Evolutionary conservation across 2,797 vertebrate species (phyloP), one percentile per base, ranked within the genome.

Genomic region (Centropyge bicolor): DNA sequence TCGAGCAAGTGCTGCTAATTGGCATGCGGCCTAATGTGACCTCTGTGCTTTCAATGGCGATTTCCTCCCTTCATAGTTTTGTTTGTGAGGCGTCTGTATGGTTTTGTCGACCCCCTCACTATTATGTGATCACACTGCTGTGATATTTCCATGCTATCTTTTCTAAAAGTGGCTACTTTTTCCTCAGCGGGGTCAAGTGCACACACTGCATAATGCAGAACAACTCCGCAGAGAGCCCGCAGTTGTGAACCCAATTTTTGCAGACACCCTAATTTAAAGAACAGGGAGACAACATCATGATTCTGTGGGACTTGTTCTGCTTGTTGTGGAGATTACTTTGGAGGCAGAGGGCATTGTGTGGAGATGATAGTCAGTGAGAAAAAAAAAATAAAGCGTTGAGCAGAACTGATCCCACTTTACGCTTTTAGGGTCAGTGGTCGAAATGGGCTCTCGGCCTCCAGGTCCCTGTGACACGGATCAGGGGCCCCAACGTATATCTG

Each of bases 221-320:
- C 90, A 85, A 83, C 77, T 87, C 91, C 82, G 0, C 84, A 17
- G 92, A 91, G 90, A 84, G 78, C 66, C 46, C 19, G 1, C 85
- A 89, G 80, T 72, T 89, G 82, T 91, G 91, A 92, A 93, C 88
- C 87, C 89, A 91, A 93, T 93, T 94, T 94, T 94, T 89, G 73
- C 84, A 72, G 83, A 79, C 78, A 75, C 80, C 89, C 86, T 89
- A 82, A 93, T 90, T 90, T 90, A 92, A 90, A 90, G 86, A 84
- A 86, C 78, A 74, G 64, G 41, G 62, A 81, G 88, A 84, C 70
- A 79, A 85, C 83, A 84, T 67, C 55, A 68, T 67, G 75, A 83
- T 81, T 90, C 84, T 76, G 46, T 80, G 83, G 70, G 75, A 80
- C 77, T 85, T 90, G 82, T 86, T 86, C 73, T 81, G 80, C 84